Conservation (phyloP, 1,140 invertebrate genomes). For the Leguminivora glycinivorella region DNA sequence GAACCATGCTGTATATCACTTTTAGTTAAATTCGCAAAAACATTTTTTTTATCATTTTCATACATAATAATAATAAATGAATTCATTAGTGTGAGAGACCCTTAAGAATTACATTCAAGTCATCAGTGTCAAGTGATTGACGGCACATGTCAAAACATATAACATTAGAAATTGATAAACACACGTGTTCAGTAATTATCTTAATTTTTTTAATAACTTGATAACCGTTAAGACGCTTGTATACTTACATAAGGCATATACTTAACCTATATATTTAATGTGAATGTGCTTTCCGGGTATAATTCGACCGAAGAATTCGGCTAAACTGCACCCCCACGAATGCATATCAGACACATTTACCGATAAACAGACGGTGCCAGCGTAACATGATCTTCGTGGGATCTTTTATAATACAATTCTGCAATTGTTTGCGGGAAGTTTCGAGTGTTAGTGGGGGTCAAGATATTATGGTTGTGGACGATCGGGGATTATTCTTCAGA, state of each 20-base stretch:
- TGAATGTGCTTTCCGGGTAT: not conserved
- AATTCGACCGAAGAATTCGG: not conserved
- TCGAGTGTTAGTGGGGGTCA: slow-evolving; percentile 4
- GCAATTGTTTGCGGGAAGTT: not conserved
- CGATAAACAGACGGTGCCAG: slow-evolving; percentile 12
- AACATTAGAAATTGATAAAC: no score
- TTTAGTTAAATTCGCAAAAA: no score
- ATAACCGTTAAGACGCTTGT: no score
- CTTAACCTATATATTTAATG: not conserved
- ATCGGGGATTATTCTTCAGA: slow-evolving; percentile 21
- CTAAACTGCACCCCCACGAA: slow-evolving; percentile 18
- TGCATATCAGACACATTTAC: slow-evolving; percentile 27
- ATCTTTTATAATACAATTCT: not conserved
- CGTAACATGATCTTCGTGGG: not conserved
- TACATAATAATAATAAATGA: no score
- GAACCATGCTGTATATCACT: no score
- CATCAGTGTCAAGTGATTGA: no score
- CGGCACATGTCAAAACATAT: no score
- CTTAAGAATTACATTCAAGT: no score
- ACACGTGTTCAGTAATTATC: no score
- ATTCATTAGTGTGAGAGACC: no score
- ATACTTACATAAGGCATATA: not conserved
- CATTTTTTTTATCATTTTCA: no score
- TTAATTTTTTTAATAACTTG: no score
- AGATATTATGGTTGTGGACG: not conserved